These are phyloP conservation scores for Falco concolor DNA, from an alignment of 2,797 vertebrate species.

Conservation along the genomic window DNA sequence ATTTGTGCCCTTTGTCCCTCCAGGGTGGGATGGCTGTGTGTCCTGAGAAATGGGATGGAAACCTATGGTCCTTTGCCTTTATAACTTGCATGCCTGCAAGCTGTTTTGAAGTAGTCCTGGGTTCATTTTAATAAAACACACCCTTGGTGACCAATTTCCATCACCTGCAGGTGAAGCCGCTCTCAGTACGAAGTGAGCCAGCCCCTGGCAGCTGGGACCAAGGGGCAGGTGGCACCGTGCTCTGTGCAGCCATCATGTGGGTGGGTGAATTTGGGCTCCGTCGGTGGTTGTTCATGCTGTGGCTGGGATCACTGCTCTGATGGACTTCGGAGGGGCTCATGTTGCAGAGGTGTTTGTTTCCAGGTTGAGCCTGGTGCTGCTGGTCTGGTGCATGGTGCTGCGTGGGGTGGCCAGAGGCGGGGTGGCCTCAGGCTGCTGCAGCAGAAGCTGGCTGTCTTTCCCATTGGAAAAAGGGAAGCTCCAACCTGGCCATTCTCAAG, in stretches of 20 bases:
- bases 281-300: accelerated
- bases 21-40: background rate
- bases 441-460: background rate
- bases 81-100: background rate
- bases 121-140: accelerated
- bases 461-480: background rate
- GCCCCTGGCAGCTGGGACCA: background rate
- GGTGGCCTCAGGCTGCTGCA: background rate
- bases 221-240: accelerated
- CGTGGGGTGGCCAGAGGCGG: background rate
- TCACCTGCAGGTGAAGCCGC: accelerated
- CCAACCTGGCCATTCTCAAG: accelerated
- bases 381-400: background rate
- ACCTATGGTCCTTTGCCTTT: background rate
- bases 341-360: accelerated
- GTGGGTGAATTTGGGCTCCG: background rate
- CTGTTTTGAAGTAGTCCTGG: background rate
- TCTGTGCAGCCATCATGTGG: accelerated
- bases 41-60: background rate
- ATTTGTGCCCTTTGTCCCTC: background rate
- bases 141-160: background rate
- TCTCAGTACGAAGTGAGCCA: accelerated
- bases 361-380: background rate
- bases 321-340: background rate
- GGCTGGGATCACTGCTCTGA: background rate